Evolutionary conservation across 2,888 invertebrate genomes (phyloP), one percentile per base, ranked within the genome.

Genomic region (Lissonota sp.): DNA sequence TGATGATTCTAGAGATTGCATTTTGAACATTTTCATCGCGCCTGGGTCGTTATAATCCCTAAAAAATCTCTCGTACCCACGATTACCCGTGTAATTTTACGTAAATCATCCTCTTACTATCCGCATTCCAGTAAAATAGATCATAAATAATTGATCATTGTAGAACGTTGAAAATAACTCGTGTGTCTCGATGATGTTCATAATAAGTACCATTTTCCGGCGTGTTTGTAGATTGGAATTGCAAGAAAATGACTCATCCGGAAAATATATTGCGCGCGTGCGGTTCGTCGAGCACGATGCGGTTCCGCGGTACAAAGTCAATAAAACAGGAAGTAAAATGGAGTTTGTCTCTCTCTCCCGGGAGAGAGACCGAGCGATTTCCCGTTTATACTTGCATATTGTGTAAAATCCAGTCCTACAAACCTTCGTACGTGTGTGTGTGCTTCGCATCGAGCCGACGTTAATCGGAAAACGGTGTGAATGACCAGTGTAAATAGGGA

Each of bases 281-380:
- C 69, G 77, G 64, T 74, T 64, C 46, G 79, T 7, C 62, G 73
- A 55, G 49, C 73, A 57, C 69, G 57, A 63, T 63, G 57, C 69
- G 62, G 67, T 62, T 67, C n/a, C 60, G 73, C 46, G 12, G 67
- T 74, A 66, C 81, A 81, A 74, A 81, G 81, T 74, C 81, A 81
- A 81, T 81, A 81, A 78, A 81, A 81, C 73, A 64, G 73, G 71
- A 64, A 74, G 78, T 81, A 81, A 81, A 81, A 81, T 77, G 60
- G 74, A 81, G 77, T 74, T 55, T 57, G 57, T 44, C 37, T n/a
- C 39, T 37, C 67, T 44, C 42, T 14, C 60, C 14, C 55, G 8
- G 3, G n/a, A 7, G 40, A 12, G 67, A 12, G n/a, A 12, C 26
- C 26, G 14, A 58, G 7, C 12, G 58, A 44, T 70, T 46, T 67